Evolutionary conservation across 2,797 vertebrate species (phyloP), one percentile per base, ranked within the genome.

Genomic region (Lates japonicus): DNA sequence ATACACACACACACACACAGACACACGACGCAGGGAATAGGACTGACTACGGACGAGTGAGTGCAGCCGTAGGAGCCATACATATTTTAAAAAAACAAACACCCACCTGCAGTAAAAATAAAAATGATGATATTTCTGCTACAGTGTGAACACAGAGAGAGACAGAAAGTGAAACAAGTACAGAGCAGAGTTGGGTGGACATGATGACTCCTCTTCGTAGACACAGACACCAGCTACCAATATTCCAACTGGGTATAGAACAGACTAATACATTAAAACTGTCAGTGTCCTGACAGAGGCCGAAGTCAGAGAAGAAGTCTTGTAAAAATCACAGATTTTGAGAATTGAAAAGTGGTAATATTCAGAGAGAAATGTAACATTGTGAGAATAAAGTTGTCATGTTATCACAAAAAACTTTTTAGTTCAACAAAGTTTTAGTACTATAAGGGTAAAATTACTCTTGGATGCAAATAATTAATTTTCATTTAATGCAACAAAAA

Each of bases 101-200:
- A 71, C 88, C 86, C 86, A 90, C 88, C 70, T 79, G 77, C 33
- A 7, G 70, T 75, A 77, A 87, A 90, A 90, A 90, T 77, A 84
- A 84, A 29, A 80, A 61, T 3, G 9, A n/a, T 52, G 71, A 79
- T 80, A 67, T 85, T 77, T 70, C 17, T 77, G 76, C 67, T 70
- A 46, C 67, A 80, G 72, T 17, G 9, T 7, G 42, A 84, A 69
- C 51, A 69, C 46, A 73, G 11, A 52, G 68, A 58, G 62, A 69
- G 22, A 85, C 13, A 54, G 29, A 70, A 7, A 62, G 57, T 57
- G 66, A 8, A 52, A 61, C n/a, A 14, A 55, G 77, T 37, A 20
- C 41, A 76, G 57, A 63, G 41, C 22, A 22, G 41, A 68, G 73
- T 10, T 22, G 35, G 66, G 16, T 54, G 67, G 71, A 74, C 84